Conservation (phyloP, 2,888 invertebrate species). For the Alitta virens region DNA sequence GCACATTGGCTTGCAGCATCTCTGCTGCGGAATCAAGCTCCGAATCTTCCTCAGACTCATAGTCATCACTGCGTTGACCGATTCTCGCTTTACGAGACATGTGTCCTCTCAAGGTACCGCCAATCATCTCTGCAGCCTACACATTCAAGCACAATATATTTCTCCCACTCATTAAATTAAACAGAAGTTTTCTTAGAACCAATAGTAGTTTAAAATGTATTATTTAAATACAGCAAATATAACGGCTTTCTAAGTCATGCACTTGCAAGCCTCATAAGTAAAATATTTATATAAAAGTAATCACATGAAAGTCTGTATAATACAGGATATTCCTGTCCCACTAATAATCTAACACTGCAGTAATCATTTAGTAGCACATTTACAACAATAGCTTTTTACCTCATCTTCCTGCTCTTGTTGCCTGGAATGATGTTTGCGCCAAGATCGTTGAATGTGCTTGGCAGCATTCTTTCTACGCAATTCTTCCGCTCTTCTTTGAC, state of each 20-base stretch:
- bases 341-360: no score
- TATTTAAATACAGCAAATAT: no score
- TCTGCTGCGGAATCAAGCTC: constrained; percentile 14
- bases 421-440: constrained; percentile 41
- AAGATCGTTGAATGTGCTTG: constrained; percentile 44
- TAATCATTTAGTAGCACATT: no score
- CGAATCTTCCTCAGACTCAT: constrained; percentile 1
- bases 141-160: not conserved
- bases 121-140: constrained; percentile 35
- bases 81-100: constrained; percentile 27
- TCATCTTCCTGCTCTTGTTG: constrained; percentile 3
- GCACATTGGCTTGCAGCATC: constrained; percentile 10
- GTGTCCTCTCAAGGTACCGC: constrained; percentile 44
- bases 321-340: no score
- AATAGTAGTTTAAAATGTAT: no score
- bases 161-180: no score
- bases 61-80: not conserved
- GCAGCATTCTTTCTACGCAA: constrained; percentile 39
- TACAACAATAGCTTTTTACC: no score
- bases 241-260: no score
- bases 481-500: constrained; percentile 25
- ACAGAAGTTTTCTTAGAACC: no score
- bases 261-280: no score
- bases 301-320: no score
- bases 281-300: no score